Conservation (phyloP, 2,797 vertebrate genomes). For the Acanthurus lineatus region DNA sequence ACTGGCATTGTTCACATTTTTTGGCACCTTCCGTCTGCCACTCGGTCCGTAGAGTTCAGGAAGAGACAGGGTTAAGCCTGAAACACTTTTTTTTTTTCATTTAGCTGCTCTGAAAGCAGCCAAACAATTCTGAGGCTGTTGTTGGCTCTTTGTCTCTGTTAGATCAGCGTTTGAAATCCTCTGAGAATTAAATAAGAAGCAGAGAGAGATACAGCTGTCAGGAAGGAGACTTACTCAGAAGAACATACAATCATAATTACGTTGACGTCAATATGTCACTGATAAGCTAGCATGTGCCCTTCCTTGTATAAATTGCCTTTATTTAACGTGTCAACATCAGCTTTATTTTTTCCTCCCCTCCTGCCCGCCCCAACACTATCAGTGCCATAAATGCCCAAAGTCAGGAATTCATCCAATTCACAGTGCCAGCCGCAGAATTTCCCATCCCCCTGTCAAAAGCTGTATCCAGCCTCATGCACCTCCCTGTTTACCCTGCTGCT, state of each 20-base stretch:
- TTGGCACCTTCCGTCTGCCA: conserved; percentile 41
- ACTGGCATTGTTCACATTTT: conserved; percentile 63
- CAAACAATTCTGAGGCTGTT: conserved; percentile 29
- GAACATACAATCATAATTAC: conserved; percentile 7
- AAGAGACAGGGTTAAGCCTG: conserved; percentile 39
- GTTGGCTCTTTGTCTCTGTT: conserved; percentile 40
- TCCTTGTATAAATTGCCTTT: conserved; percentile 29
- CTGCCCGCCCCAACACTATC: conserved; percentile 18
- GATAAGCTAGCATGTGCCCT: not conserved
- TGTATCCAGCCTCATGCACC: conserved; percentile 44
- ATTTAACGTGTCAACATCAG: conserved; percentile 64
- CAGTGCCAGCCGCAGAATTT: conserved; percentile 64
- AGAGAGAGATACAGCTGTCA: conserved; percentile 15
- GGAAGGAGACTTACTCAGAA: not conserved
- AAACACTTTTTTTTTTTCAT: conserved; percentile 36
- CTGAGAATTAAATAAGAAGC: conserved; percentile 14
- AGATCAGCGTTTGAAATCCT: conserved; percentile 26
- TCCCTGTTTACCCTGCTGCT: conserved; percentile 67
- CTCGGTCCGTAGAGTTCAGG: conserved; percentile 45
- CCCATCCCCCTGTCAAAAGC: conserved; percentile 73
- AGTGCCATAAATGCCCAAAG: conserved; percentile 65
- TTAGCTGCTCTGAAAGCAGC: conserved; percentile 36
- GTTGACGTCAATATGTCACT: not conserved
- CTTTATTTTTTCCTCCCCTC: conserved; percentile 17
- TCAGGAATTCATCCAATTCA: conserved; percentile 71